Evolutionary conservation across 2,113 vertebrate species (phyloP).

Genomic region (Orthonyx spaldingii): DNA sequence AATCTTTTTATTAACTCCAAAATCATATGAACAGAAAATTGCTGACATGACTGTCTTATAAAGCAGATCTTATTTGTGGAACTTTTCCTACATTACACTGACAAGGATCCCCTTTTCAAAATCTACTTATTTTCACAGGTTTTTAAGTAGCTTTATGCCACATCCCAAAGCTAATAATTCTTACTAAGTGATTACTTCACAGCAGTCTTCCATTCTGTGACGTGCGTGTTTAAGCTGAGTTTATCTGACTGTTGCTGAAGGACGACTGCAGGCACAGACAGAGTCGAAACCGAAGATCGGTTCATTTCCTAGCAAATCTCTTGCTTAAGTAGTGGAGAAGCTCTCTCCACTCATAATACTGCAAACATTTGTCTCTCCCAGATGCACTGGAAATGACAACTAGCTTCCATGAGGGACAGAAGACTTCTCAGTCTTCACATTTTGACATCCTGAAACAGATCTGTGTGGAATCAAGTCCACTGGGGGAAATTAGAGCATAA

Average conservation of each 20-base stretch:
- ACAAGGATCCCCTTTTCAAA: neutral
- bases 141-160: neutral
- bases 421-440: neutral
- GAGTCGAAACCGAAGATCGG: neutral
- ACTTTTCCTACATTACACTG: neutral
- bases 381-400: neutral
- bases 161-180: neutral
- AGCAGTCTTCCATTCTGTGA: neutral
- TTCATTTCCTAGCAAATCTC: neutral
- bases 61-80: neutral
- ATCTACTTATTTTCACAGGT: neutral
- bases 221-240: accelerated
- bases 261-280: neutral
- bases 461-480: neutral
- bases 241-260: neutral
- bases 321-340: neutral
- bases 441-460: neutral
- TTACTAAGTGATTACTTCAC: neutral
- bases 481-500: neutral
- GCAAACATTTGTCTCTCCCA: neutral
- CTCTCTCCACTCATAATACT: neutral
- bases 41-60: neutral
- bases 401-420: neutral
- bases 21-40: neutral
- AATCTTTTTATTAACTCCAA: neutral